phyloP scores from a whole-genome alignment of 2,113 vertebrate species.

The Austrofundulus limnaeus region DNA sequence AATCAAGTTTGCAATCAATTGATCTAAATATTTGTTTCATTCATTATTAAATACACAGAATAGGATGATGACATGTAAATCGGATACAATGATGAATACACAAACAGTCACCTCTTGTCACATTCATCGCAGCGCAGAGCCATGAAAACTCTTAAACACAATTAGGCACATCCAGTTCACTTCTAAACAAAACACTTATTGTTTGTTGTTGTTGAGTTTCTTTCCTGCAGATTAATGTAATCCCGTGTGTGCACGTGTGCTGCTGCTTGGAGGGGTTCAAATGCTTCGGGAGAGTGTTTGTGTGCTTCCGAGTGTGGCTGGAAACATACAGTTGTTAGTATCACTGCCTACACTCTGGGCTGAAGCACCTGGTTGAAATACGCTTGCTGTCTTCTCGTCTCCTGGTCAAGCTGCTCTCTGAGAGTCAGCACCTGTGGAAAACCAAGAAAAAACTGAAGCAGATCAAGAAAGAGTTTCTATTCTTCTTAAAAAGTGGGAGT shows the following conservation, averaged over 20 bases:
- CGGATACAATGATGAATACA: slow-evolving; percentile 5
- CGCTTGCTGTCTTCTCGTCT: slow-evolving; percentile 60
- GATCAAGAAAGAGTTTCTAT: background rate
- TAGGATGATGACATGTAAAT: slow-evolving; percentile 13
- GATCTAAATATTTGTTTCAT: slow-evolving; percentile 36
- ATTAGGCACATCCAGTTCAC: slow-evolving; percentile 71
- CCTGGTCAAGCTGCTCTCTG: slow-evolving; percentile 80
- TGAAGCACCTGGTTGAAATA: slow-evolving; percentile 65
- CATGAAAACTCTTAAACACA: slow-evolving; percentile 75
- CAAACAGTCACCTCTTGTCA: slow-evolving; percentile 37
- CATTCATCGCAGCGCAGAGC: slow-evolving; percentile 51
- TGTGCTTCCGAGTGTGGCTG: slow-evolving; percentile 35
- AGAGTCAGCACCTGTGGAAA: slow-evolving; percentile 71
- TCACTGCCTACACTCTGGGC: slow-evolving; percentile 56
- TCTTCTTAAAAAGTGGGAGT: background rate
- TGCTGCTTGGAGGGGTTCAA: slow-evolving; percentile 44
- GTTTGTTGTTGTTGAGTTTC: slow-evolving; percentile 79
- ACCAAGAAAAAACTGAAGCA: background rate
- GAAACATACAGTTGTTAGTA: slow-evolving; percentile 45
- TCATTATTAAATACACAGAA: background rate
- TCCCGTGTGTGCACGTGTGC: slow-evolving; percentile 63
- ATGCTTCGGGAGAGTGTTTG: slow-evolving; percentile 39
- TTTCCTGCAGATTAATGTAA: slow-evolving; percentile 73
- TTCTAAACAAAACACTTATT: slow-evolving; percentile 75
- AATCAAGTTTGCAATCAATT: slow-evolving; percentile 17